Evolutionary conservation across 2,888 invertebrate genomes (phyloP).

Genomic region (Diploptera punctata): DNA sequence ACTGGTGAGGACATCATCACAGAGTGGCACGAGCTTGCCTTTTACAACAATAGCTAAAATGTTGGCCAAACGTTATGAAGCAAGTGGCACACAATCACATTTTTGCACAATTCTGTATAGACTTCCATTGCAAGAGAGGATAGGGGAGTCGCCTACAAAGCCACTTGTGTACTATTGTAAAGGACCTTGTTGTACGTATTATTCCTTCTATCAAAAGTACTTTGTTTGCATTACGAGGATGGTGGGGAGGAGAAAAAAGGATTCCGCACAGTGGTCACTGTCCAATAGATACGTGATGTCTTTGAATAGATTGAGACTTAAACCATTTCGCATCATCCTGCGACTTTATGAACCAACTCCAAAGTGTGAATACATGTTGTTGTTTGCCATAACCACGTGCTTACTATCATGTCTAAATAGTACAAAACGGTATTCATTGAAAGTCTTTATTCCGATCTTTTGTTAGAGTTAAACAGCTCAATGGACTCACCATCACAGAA

Average conservation of each 20-base stretch:
- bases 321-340: slow-evolving; percentile 17
- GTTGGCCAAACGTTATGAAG: slow-evolving; percentile 5
- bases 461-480: slow-evolving; percentile 3
- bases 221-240: not conserved
- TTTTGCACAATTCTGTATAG: slow-evolving; percentile 24
- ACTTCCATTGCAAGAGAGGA: not conserved
- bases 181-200: slow-evolving; percentile 8
- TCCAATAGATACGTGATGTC: slow-evolving; percentile 18
- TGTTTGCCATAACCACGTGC: slow-evolving; percentile 12
- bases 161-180: not conserved
- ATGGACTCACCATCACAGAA: slow-evolving; percentile 1
- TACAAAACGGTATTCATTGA: slow-evolving; percentile 25
- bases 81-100: slow-evolving; percentile 10
- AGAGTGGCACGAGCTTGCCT: not conserved
- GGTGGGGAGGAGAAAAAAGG: not conserved
- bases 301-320: slow-evolving; percentile 15
- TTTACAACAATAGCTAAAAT: slow-evolving; percentile 5
- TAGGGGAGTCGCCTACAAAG: slow-evolving; percentile 10
- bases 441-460: not conserved
- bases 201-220: slow-evolving; percentile 16
- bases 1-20: not conserved
- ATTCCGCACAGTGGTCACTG: slow-evolving; percentile 17
- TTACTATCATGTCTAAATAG: slow-evolving; percentile 20
- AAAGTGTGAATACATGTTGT: slow-evolving; percentile 11
- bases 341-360: slow-evolving; percentile 8